These are phyloP conservation scores for Plotosus lineatus DNA, from an alignment of 2,113 vertebrate genomes.

Conservation along the genomic window DNA sequence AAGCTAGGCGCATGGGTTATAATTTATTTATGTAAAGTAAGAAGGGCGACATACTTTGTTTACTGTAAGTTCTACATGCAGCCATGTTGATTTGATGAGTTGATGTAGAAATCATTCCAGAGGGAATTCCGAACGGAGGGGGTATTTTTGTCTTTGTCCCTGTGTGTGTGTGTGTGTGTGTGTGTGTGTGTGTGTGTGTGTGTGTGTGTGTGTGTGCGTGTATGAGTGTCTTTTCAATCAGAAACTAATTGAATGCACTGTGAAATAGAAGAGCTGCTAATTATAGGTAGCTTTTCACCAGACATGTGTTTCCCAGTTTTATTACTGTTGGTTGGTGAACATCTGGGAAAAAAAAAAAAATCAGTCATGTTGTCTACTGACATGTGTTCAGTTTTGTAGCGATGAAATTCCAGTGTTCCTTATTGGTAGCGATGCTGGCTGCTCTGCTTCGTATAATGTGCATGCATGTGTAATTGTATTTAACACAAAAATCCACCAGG, in stretches of 20 bases:
- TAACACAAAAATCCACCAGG: not conserved
- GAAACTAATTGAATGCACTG: not conserved
- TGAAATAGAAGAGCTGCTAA: not conserved
- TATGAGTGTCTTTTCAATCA: too few species aligned
- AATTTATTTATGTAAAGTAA: not conserved
- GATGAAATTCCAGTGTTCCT: not conserved
- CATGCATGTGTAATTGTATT: not conserved
- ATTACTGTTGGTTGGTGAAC: not conserved
- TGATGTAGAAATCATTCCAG: not conserved
- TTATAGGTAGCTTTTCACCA: not conserved
- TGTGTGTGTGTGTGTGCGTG: too few species aligned
- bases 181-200: too few species aligned
- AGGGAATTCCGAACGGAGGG: not conserved
- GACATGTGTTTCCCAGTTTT: not conserved
- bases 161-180: too few species aligned
- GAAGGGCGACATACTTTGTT: too few species aligned
- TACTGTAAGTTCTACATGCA: too few species aligned
- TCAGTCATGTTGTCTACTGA: not conserved
- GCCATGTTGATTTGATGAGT: not conserved
- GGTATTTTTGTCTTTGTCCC: not conserved
- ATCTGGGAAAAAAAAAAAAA: not conserved
- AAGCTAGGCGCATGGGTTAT: not conserved
- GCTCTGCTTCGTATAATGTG: not conserved
- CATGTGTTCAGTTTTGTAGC: not conserved
- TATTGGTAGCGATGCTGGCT: not conserved